Conservation (phyloP, 2,888 invertebrate species). For the Agrochola macilenta region DNA sequence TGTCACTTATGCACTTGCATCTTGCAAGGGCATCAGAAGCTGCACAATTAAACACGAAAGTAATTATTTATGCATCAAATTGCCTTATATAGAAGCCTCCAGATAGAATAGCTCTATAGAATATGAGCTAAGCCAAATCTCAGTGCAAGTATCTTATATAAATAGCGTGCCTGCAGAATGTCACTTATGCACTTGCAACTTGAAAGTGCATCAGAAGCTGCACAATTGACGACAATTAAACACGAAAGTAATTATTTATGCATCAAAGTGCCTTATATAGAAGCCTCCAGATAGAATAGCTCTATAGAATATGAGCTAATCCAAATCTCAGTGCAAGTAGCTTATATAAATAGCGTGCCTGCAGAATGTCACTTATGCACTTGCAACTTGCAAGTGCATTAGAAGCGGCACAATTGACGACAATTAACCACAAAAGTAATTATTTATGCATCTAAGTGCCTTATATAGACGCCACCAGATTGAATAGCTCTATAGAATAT, state of each 20-base stretch:
- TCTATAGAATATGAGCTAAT: background rate
- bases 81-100: background rate
- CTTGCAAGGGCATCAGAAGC: too few species aligned
- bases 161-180: too few species aligned
- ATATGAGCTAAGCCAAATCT: too few species aligned
- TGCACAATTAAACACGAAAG: too few species aligned
- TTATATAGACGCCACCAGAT: background rate
- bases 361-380: background rate
- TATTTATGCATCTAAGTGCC: slow-evolving; percentile 5
- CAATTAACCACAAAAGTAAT: background rate
- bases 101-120: background rate
- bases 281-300: background rate
- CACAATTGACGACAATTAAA: background rate
- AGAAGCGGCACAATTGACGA: background rate
- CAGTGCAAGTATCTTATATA: too few species aligned
- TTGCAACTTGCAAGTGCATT: background rate
- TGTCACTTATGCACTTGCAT: too few species aligned
- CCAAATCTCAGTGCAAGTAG: background rate
- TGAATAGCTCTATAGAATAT: background rate
- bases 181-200: too few species aligned
- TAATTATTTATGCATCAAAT: slow-evolving; percentile 1
- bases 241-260: background rate
- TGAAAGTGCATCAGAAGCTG: too few species aligned
- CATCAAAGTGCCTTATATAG: slow-evolving; percentile 7
- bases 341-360: background rate